Conservation (phyloP, 2,797 vertebrate species). For the Gambusia yucatana region DNA sequence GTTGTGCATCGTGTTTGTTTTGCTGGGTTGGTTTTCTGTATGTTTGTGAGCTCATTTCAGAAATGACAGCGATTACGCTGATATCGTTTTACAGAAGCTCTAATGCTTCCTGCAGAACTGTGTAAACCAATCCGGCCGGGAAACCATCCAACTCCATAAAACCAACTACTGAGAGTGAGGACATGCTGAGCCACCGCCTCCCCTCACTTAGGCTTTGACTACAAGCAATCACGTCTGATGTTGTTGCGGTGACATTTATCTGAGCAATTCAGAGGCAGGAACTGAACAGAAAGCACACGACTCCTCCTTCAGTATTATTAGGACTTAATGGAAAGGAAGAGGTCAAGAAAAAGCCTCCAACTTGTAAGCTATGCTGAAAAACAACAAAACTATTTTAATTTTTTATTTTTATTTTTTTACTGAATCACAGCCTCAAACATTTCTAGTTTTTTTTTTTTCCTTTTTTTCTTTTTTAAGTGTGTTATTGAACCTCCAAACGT, state of each 20-base stretch:
- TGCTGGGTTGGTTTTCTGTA: neutral
- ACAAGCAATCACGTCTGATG: constrained; percentile 40
- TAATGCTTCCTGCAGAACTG: neutral
- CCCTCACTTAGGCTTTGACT: constrained; percentile 38
- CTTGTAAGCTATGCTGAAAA: neutral
- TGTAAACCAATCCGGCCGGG: neutral
- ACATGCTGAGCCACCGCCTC: constrained; percentile 2
- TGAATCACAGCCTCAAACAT: neutral
- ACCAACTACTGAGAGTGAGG: constrained; percentile 28
- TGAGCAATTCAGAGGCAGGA: constrained; percentile 10
- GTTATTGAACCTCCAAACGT: neutral
- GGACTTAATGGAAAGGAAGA: constrained; percentile 40
- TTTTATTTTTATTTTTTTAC: neutral
- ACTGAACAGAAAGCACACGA: constrained; percentile 35
- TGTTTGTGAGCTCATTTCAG: neutral
- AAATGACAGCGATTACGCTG: neutral
- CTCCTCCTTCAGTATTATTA: constrained; percentile 61
- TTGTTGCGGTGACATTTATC: constrained; percentile 51
- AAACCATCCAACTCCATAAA: constrained; percentile 17
- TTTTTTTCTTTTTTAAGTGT: neutral
- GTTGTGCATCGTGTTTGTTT: neutral
- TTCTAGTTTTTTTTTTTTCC: neutral
- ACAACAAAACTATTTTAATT: neutral
- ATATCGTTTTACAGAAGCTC: neutral
- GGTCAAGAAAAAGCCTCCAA: neutral